Evolutionary conservation across 2,888 invertebrate genomes (phyloP), one percentile per base, ranked within the genome.

Genomic region (Torymus aiolomorphi): DNA sequence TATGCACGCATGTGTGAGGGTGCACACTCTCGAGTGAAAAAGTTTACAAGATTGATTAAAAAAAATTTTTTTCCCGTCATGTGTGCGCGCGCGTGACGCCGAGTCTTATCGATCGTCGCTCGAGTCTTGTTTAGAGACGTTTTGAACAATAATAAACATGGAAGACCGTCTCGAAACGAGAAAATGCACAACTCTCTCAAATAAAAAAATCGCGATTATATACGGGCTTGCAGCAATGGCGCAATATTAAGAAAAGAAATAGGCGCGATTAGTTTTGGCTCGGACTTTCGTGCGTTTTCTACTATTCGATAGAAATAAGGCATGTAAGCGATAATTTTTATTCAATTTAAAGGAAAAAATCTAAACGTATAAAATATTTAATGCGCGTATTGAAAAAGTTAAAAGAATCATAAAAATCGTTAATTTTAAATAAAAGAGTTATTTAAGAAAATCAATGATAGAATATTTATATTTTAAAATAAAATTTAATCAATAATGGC

Each of bases 131-230:
- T 24, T 31, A 66, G n/a, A 74, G 49, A 70, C 66, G 54, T 57
- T 31, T 71, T 74, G 65, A 54, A 74, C 69, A 80, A 73, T 59
- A 70, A 71, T 57, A 31, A 31, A 31, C 31, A 31, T 71, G 80
- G 77, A 80, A 80, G 80, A 80, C 80, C 16, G 57, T 61, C 74
- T 80, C 76, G 66, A 77, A 70, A 77, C 54, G 66, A 77, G 67
- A 74, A 80, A 78, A 77, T 80, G 80, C 80, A 75, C 69, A 66
- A 31, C 31, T 75, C 62, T 80, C 42, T 63, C 57, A 66, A 76
- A 76, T 65, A 61, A 80, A 52, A 67, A 69, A 73, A 57, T 65
- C 61, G 49, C 56, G 42, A 70, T 59, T 57, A 70, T 31, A 31
- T 56, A 70, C 70, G 31, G 49, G 51, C 74, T 75, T 70, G 77